Conservation (phyloP, 2,113 vertebrate species). For the Epinephelus fuscoguttatus region DNA sequence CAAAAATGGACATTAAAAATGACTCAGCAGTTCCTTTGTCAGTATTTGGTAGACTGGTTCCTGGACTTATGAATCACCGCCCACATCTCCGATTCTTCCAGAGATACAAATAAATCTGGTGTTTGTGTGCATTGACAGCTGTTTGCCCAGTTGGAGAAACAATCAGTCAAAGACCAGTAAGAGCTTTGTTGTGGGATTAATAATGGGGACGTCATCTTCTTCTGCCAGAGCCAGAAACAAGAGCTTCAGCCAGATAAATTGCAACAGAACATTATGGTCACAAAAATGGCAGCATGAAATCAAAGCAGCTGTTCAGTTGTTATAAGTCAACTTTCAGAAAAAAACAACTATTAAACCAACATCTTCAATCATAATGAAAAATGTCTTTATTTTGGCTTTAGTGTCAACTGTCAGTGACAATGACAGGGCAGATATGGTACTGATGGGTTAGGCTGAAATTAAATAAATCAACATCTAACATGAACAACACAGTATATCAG, state of each 20-base stretch:
- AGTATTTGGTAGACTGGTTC: not conserved
- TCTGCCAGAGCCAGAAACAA: not conserved
- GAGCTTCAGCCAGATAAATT: not conserved
- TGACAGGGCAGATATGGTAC: no score
- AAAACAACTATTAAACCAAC: not conserved
- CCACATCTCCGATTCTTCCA: not conserved
- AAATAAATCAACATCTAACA: no score
- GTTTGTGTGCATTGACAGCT: constrained; percentile 13
- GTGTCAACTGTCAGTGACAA: not conserved
- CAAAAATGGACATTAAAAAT: not conserved
- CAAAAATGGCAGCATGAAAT: not conserved
- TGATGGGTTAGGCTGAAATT: no score
- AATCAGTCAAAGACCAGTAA: constrained; percentile 19
- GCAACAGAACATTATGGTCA: not conserved
- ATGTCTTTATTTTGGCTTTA: not conserved
- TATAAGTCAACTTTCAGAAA: not conserved
- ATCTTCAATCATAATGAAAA: not conserved
- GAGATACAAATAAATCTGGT: not conserved
- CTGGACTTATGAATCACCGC: not conserved
- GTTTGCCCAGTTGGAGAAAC: constrained; percentile 4
- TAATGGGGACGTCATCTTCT: not conserved
- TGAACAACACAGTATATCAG: not conserved
- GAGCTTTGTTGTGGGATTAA: not conserved
- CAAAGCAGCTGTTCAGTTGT: not conserved
- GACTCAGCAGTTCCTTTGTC: not conserved